These are phyloP conservation scores for Elaphurus davidianus DNA, from an alignment of 2,113 vertebrate genomes.

Conservation along the genomic window DNA sequence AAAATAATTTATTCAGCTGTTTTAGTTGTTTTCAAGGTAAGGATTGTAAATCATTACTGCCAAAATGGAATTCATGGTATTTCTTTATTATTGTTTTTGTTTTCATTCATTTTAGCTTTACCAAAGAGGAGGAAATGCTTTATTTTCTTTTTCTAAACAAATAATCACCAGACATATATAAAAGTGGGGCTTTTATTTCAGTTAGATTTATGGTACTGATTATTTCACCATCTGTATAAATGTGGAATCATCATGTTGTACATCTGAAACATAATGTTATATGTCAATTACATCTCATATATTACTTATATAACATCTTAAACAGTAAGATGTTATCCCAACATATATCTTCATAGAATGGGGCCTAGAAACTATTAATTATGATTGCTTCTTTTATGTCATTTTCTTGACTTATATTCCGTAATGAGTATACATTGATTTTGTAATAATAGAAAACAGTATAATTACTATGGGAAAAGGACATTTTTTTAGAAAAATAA, in stretches of 20 bases:
- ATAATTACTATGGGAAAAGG: neutral
- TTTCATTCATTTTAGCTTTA: constrained; percentile 14
- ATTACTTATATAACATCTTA: neutral
- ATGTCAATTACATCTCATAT: neutral
- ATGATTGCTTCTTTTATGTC: neutral
- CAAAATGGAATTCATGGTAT: neutral
- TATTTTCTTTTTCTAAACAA: neutral
- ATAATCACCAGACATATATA: neutral
- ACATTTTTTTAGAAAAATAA: neutral
- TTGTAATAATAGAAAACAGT: constrained; percentile 37
- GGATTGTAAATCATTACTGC: neutral
- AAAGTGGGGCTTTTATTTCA: neutral
- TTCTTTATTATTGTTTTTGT: neutral
- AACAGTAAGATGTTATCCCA: neutral
- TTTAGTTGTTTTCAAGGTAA: constrained; percentile 5
- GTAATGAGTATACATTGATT: neutral
- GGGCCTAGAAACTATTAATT: neutral
- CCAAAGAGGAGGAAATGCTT: neutral
- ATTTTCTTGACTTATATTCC: constrained; percentile 15
- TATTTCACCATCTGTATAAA: neutral
- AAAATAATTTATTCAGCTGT: neutral
- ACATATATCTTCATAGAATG: neutral
- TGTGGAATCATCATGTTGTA: neutral
- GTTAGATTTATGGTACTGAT: neutral
- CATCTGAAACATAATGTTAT: neutral